Conservation (phyloP, 2,888 invertebrate species). For the Leptarthrus brevirostris region DNA sequence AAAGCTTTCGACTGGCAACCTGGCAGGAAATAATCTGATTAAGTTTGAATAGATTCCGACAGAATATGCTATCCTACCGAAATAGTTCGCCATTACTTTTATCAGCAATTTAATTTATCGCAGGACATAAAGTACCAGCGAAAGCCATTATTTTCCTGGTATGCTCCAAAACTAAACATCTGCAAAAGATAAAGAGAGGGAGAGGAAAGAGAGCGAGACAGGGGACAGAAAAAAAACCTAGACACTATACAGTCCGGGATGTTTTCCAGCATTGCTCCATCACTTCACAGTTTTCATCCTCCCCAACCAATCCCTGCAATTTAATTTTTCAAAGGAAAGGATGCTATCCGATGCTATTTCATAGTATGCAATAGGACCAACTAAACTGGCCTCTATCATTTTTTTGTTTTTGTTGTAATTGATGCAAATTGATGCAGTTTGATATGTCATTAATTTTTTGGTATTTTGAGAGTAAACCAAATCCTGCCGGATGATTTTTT, state of each 20-base stretch:
- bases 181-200: too few relatives aligned
- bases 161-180: not conserved
- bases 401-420: not conserved
- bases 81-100: slow-evolving; percentile 29
- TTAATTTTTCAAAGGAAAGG: not conserved
- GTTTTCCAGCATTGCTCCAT: too few relatives aligned
- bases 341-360: not conserved
- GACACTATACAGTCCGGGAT: not conserved
- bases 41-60: slow-evolving; percentile 7
- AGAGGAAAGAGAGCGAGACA: too few relatives aligned
- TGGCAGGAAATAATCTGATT: slow-evolving; percentile 5
- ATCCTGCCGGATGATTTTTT: too few relatives aligned
- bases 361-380: not conserved
- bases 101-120: slow-evolving; percentile 13
- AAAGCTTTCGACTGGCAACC: too few relatives aligned
- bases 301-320: not conserved
- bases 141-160: not conserved
- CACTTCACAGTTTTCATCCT: not conserved
- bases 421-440: not conserved
- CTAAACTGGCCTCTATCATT: too few relatives aligned
- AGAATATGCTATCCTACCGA: slow-evolving; percentile 3
- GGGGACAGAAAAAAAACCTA: not conserved
- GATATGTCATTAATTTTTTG: not conserved
- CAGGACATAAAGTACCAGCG: not conserved
- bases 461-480: not conserved